These are phyloP conservation scores for Acestrorhynchus altus DNA, from an alignment of 2,797 vertebrate genomes.

Conservation along the genomic window DNA sequence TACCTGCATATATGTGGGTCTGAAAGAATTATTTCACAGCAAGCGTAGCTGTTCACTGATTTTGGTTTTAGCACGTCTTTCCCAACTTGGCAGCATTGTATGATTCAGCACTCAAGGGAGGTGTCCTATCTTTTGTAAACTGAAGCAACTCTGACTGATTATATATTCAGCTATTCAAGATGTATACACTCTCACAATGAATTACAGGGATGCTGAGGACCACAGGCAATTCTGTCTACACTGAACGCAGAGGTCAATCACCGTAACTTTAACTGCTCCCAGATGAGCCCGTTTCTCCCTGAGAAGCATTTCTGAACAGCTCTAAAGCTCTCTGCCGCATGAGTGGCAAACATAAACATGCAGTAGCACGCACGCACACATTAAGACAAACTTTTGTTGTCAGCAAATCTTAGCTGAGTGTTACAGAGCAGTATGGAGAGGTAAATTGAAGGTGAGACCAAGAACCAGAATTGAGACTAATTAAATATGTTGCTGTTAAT, in stretches of 20 bases:
- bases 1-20: background rate
- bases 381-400: background rate
- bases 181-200: slow-evolving; percentile 1
- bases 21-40: background rate
- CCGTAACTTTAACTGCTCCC: slow-evolving; percentile 27
- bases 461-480: background rate
- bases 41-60: background rate
- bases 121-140: background rate
- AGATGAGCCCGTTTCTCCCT: slow-evolving; percentile 6
- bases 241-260: slow-evolving; percentile 31
- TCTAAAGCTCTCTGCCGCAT: background rate
- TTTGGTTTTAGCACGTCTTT: background rate
- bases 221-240: slow-evolving; percentile 39
- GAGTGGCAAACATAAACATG: slow-evolving; percentile 3
- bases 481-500: background rate
- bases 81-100: background rate
- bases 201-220: slow-evolving; percentile 58
- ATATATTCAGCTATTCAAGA: background rate
- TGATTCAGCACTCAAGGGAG: background rate
- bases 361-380: background rate
- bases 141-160: background rate
- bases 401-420: slow-evolving; percentile 17
- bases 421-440: slow-evolving; percentile 26
- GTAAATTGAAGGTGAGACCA: background rate
- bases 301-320: slow-evolving; percentile 14